Percentiles rank a stretch among this genome's conserved stretches.
Conservation (phyloP, 2,888 invertebrate species). For the Aphodius sticticus region DNA sequence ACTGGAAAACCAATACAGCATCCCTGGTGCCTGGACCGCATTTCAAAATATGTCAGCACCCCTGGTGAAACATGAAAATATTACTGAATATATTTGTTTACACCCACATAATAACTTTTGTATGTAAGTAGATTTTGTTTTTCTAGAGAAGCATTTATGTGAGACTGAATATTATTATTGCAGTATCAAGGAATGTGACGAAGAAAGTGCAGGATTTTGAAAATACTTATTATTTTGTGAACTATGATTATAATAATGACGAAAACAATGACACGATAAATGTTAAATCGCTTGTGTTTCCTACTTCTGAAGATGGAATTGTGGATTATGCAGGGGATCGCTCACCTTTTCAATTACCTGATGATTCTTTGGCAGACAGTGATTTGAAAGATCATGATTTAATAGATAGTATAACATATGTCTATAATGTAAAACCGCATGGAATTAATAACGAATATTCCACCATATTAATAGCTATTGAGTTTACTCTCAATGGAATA, state of each 20-base stretch:
- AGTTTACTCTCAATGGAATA: conserved; percentile 58
- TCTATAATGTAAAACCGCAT: conserved; percentile 61
- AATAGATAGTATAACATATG: conserved; percentile 77
- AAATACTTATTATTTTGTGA: conserved; percentile 55
- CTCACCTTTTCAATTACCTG: conserved; percentile 66
- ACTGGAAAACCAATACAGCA: background rate
- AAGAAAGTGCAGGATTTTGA: conserved; percentile 52
- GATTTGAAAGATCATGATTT: conserved; percentile 75
- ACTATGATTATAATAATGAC: conserved; percentile 51
- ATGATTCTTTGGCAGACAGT: conserved; percentile 70
- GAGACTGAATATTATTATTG: background rate
- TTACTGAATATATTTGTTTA: background rate
- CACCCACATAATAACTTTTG: background rate
- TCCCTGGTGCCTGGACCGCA: background rate
- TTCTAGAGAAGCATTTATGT: background rate
- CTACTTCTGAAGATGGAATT: conserved; percentile 55
- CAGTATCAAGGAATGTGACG: background rate
- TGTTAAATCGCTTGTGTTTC: conserved; percentile 55
- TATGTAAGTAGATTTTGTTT: background rate
- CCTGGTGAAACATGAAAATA: background rate
- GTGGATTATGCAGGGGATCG: conserved; percentile 60
- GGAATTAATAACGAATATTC: background rate
- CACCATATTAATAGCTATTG: conserved; percentile 58
- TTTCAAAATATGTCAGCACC: background rate
- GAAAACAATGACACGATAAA: conserved; percentile 47